Percentiles rank a stretch among this genome's conserved stretches.
Conservation (phyloP, 2,888 invertebrate genomes). For the Acrobeloides nanus region DNA sequence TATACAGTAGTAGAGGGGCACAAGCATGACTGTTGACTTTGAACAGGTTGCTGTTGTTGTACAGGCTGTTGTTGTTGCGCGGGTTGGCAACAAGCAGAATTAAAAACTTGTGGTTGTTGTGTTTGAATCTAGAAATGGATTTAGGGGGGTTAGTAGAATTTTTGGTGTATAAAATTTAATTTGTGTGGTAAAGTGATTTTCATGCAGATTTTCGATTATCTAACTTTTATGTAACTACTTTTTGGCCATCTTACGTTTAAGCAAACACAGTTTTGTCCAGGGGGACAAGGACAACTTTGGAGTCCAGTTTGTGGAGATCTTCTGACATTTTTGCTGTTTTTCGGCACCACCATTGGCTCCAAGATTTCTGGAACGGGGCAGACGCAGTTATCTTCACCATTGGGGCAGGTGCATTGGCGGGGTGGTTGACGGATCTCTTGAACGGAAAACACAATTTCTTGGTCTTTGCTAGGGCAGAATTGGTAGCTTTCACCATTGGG, state of each 20-base stretch:
- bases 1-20: too few species aligned
- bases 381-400: slow-evolving; percentile 45
- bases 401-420: slow-evolving; percentile 45
- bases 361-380: slow-evolving; percentile 49
- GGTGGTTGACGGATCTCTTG: slow-evolving; percentile 45
- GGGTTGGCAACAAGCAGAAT: slow-evolving; percentile 13
- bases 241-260: slow-evolving; percentile 21
- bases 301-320: too few species aligned
- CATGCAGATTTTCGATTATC: too few species aligned
- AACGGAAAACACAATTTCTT: slow-evolving; percentile 31
- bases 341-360: slow-evolving; percentile 36
- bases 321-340: slow-evolving; percentile 19
- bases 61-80: slow-evolving; percentile 12
- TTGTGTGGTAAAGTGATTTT: too few species aligned
- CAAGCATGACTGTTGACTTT: not conserved
- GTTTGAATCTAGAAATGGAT: slow-evolving; percentile 9
- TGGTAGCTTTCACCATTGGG: slow-evolving; percentile 41
- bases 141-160: too few species aligned
- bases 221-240: too few species aligned
- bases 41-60: slow-evolving; percentile 7
- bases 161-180: too few species aligned
- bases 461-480: slow-evolving; percentile 38
- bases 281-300: too few species aligned
- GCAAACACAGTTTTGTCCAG: slow-evolving; percentile 24
- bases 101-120: slow-evolving; percentile 15